Evolutionary conservation across 2,113 vertebrate species (phyloP).

Genomic region (Serinus canaria): DNA sequence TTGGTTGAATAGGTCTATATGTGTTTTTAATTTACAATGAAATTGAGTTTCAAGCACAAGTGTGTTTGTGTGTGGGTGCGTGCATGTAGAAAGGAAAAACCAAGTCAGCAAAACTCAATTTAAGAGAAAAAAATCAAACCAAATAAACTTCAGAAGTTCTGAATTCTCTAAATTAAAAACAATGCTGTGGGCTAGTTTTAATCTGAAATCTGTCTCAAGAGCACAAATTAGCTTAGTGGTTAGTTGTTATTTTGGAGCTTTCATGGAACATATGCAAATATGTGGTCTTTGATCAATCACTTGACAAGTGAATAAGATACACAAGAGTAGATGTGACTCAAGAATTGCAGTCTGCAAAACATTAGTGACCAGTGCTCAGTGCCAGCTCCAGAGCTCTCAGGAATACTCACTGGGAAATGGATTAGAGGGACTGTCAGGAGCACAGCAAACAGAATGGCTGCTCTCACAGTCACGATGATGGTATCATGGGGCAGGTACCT

Average conservation of each 20-base stretch:
- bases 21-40: conserved; percentile 34
- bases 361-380: conserved; percentile 56
- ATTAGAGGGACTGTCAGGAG: conserved; percentile 91
- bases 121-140: background rate
- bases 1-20: background rate
- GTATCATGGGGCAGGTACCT: conserved; percentile 80
- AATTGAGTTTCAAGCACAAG: conserved; percentile 17
- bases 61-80: background rate
- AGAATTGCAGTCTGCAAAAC: conserved; percentile 65
- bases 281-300: conserved; percentile 72
- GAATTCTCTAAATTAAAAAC: conserved; percentile 70
- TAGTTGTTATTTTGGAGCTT: conserved; percentile 67
- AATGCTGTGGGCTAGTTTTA: conserved; percentile 66
- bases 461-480: conserved; percentile 83
- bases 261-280: conserved; percentile 67
- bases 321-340: conserved; percentile 60
- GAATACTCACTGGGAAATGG: conserved; percentile 91
- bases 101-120: conserved; percentile 58
- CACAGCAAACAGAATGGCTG: conserved; percentile 87
- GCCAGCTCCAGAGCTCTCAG: background rate
- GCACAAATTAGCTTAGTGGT: conserved; percentile 73
- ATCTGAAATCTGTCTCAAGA: conserved; percentile 68
- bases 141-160: conserved; percentile 64
- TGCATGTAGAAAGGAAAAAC: conserved; percentile 64
- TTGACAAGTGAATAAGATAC: conserved; percentile 73